phyloP scores from a whole-genome alignment of 2,888 invertebrate species.

The Eupithecia centaureata region DNA sequence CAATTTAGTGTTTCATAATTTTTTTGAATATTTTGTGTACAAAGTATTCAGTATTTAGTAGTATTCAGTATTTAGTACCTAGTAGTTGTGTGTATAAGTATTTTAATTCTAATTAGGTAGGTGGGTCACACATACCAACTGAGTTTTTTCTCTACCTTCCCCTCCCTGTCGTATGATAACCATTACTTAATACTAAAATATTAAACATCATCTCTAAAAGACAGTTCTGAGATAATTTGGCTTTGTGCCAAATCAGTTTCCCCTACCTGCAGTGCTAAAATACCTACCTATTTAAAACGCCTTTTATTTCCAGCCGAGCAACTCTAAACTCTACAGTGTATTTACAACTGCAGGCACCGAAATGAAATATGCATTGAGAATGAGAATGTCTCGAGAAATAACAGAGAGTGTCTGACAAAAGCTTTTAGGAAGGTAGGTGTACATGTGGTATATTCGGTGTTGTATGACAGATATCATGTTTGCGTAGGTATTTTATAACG shows the following conservation, averaged over 20 bases:
- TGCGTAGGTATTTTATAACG: constrained; percentile 3
- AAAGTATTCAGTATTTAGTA: too few relatives aligned
- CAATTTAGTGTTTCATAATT: too few relatives aligned
- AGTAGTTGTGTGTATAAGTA: too few relatives aligned
- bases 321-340: constrained; percentile 25
- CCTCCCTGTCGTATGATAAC: neutral
- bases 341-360: constrained; percentile 38
- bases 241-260: neutral
- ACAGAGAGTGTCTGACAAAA: constrained; percentile 64
- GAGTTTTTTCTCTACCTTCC: neutral
- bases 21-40: too few relatives aligned
- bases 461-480: constrained; percentile 25
- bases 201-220: neutral
- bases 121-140: neutral
- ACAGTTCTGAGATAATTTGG: neutral
- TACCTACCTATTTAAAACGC: constrained; percentile 18
- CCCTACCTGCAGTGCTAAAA: constrained; percentile 1
- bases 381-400: constrained; percentile 61
- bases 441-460: constrained; percentile 21
- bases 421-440: constrained; percentile 66
- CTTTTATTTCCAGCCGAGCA: constrained; percentile 28
- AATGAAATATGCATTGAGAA: constrained; percentile 66
- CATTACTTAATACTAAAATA: neutral
- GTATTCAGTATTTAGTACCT: too few relatives aligned
- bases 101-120: too few relatives aligned